Percentiles rank a stretch among this genome's conserved stretches.
These are phyloP conservation scores for Salpingus planirostris DNA, from an alignment of 2,888 invertebrate species.

Conservation along the genomic window DNA sequence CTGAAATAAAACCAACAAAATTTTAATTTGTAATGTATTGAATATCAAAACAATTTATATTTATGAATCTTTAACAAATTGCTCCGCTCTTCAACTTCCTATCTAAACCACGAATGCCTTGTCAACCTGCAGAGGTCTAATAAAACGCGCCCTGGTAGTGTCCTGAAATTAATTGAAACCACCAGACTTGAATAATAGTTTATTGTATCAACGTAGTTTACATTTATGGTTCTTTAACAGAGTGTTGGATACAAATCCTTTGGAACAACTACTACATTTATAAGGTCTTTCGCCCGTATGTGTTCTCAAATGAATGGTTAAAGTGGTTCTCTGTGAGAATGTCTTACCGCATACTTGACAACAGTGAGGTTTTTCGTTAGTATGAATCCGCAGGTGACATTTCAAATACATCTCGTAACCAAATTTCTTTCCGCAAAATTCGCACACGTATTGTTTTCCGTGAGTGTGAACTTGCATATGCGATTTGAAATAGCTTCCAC, in stretches of 20 bases:
- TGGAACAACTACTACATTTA: constrained; percentile 47
- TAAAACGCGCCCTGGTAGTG: no score
- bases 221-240: constrained; percentile 1
- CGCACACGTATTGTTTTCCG: background rate
- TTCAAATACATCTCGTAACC: constrained; percentile 7
- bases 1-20: no score
- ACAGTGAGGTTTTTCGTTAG: constrained; percentile 52
- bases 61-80: background rate
- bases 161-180: no score
- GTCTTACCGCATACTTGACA: constrained; percentile 54
- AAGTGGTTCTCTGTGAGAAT: constrained; percentile 50
- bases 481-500: background rate
- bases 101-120: no score
- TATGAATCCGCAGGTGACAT: constrained; percentile 41
- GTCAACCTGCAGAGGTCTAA: no score
- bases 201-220: background rate
- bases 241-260: constrained; percentile 40
- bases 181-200: no score
- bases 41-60: background rate
- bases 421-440: background rate
- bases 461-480: background rate
- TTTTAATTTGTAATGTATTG: background rate
- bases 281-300: constrained; percentile 52
- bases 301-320: constrained; percentile 52
- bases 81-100: no score